These are phyloP conservation scores for Cephus runcator DNA, from an alignment of 2,888 invertebrate genomes.

Conservation along the genomic window DNA sequence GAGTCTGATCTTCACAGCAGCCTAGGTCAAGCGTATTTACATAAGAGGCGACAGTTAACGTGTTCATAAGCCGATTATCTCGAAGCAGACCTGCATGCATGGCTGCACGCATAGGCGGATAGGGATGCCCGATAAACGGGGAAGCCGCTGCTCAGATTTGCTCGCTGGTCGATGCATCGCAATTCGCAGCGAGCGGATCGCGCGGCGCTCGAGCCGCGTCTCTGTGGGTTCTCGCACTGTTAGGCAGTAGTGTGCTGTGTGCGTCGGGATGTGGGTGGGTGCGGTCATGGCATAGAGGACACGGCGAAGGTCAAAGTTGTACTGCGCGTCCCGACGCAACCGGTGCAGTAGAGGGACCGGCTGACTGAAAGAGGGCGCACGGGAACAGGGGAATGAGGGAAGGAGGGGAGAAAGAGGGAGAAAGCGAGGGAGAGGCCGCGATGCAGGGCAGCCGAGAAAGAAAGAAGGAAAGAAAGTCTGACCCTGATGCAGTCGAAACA, in stretches of 20 bases:
- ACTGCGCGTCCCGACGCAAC: slow-evolving; percentile 37
- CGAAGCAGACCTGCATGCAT: neutral
- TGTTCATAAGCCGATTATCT: slow-evolving; percentile 18
- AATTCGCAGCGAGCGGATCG: neutral
- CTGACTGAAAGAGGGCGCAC: slow-evolving; percentile 3
- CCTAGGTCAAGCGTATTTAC: slow-evolving; percentile 1
- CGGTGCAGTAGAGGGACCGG: slow-evolving; percentile 6
- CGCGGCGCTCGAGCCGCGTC: neutral
- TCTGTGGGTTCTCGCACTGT: neutral
- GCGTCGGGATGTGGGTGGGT: slow-evolving; percentile 38
- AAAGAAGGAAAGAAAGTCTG: slow-evolving; percentile 37
- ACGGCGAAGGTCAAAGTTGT: slow-evolving; percentile 48
- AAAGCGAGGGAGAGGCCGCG: slow-evolving; percentile 2
- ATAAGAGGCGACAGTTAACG: slow-evolving; percentile 1
- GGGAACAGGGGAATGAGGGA: neutral
- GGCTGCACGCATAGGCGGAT: neutral
- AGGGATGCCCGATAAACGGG: neutral
- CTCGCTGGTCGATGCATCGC: neutral
- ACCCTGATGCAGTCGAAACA: slow-evolving; percentile 39
- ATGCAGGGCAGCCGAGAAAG: slow-evolving; percentile 8
- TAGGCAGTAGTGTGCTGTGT: neutral
- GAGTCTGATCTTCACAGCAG: neutral
- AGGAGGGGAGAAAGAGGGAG: slow-evolving; percentile 2
- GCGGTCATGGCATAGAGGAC: slow-evolving; percentile 39
- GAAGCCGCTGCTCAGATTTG: neutral